Percentiles rank a stretch among this genome's conserved stretches.
Conservation (phyloP, 2,113 vertebrate genomes). For the Leptobrachium leishanense region DNA sequence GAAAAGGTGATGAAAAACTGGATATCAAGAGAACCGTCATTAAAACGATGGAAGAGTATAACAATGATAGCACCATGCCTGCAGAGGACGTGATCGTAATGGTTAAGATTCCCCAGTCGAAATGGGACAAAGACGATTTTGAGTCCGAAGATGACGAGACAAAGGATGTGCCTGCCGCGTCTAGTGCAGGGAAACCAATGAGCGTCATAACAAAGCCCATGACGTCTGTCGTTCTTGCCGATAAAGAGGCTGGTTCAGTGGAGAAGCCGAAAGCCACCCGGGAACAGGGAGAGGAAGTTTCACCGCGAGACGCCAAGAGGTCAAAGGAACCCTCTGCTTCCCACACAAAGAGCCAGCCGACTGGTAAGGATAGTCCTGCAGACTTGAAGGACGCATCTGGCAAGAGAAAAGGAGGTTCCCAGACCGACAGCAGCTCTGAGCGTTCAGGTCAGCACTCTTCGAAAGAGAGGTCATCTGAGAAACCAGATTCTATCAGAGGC, state of each 20-base stretch:
- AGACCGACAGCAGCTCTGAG: slow-evolving; percentile 65
- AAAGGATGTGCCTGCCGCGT: slow-evolving; percentile 59
- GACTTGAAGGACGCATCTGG: slow-evolving; percentile 64
- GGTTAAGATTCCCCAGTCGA: slow-evolving; percentile 82
- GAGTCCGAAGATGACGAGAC: slow-evolving; percentile 83
- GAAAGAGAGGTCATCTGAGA: slow-evolving; percentile 72
- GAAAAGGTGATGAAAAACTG: slow-evolving; percentile 73
- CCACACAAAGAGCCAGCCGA: slow-evolving; percentile 66
- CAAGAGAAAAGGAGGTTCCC: slow-evolving; percentile 63
- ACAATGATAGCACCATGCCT: slow-evolving; percentile 74
- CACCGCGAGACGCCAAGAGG: slow-evolving; percentile 65
- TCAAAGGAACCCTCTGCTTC: slow-evolving; percentile 54
- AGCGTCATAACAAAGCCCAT: slow-evolving; percentile 68
- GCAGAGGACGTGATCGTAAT: slow-evolving; percentile 83
- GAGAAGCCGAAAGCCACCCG: slow-evolving; percentile 69
- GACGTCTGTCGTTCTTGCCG: slow-evolving; percentile 58
- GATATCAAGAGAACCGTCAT: slow-evolving; percentile 75
- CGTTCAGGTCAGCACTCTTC: slow-evolving; percentile 65
- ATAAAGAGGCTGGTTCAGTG: slow-evolving; percentile 64
- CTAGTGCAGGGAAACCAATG: slow-evolving; percentile 60
- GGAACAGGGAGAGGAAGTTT: slow-evolving; percentile 58
- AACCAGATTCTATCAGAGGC: slow-evolving; percentile 64
- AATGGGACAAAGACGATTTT: slow-evolving; percentile 85
- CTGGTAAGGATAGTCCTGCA: slow-evolving; percentile 68
- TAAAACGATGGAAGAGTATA: slow-evolving; percentile 82